These are phyloP conservation scores for Sarcophilus harrisii DNA, from an alignment of 2,797 vertebrate species.

Conservation along the genomic window DNA sequence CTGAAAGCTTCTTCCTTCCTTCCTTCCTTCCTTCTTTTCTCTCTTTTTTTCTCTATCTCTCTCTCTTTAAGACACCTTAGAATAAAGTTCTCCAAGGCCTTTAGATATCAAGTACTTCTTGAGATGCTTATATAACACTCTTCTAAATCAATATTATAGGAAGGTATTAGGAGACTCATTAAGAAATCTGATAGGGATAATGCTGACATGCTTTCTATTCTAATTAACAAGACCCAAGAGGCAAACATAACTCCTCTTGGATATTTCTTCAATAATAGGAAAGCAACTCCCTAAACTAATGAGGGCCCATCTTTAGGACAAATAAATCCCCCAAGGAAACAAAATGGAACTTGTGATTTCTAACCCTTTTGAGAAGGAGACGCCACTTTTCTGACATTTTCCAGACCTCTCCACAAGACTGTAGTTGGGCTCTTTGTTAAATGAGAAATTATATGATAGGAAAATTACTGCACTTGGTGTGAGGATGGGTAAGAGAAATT, in stretches of 20 bases:
- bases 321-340: background rate
- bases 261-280: background rate
- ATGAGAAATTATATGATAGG: background rate
- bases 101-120: background rate
- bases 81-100: background rate
- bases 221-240: background rate
- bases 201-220: background rate
- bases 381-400: background rate
- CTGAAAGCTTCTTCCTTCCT: background rate
- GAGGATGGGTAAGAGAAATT: background rate
- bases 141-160: background rate
- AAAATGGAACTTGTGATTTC: background rate
- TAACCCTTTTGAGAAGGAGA: background rate
- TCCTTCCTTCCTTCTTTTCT: too few relatives aligned
- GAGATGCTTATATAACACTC: background rate
- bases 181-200: slow-evolving; percentile 23
- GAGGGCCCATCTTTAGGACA: background rate
- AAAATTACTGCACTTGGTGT: background rate
- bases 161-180: slow-evolving; percentile 11
- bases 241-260: background rate
- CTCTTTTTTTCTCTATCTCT: background rate
- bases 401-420: background rate
- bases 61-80: background rate
- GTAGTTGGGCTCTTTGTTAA: background rate
- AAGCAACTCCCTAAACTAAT: background rate